phyloP scores from a whole-genome alignment of 2,113 vertebrate species.

The Perca schrenkii region DNA sequence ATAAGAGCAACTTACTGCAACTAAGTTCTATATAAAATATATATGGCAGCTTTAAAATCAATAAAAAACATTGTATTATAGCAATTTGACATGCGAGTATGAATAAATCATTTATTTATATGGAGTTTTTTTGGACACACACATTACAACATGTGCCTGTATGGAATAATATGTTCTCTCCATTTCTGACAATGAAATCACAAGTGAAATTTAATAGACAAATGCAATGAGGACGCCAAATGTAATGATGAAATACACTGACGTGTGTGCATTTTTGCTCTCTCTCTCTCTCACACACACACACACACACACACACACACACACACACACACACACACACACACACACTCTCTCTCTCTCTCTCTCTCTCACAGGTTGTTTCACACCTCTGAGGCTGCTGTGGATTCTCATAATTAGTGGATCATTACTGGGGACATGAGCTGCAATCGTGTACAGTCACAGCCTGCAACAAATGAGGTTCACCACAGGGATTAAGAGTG shows the following conservation, averaged over 20 bases:
- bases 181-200: constrained; percentile 6
- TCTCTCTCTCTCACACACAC: background rate
- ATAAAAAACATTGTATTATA: background rate
- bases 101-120: background rate
- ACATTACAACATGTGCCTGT: background rate
- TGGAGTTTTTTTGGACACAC: background rate
- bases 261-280: background rate
- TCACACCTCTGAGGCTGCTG: constrained; percentile 41
- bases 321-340: background rate
- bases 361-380: constrained; percentile 46
- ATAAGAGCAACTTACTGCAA: background rate
- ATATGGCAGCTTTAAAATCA: background rate
- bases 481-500: constrained; percentile 50
- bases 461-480: constrained; percentile 56
- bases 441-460: constrained; percentile 32
- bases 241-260: constrained; percentile 32
- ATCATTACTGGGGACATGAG: constrained; percentile 63
- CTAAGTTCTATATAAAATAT: background rate
- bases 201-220: constrained; percentile 38
- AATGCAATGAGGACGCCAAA: constrained; percentile 23
- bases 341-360: background rate
- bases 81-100: background rate
- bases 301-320: background rate
- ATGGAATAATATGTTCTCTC: constrained; percentile 16
- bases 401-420: constrained; percentile 62